These are phyloP conservation scores for Enteromius anoplus DNA, from an alignment of 2,797 vertebrate genomes.

Conservation along the genomic window DNA sequence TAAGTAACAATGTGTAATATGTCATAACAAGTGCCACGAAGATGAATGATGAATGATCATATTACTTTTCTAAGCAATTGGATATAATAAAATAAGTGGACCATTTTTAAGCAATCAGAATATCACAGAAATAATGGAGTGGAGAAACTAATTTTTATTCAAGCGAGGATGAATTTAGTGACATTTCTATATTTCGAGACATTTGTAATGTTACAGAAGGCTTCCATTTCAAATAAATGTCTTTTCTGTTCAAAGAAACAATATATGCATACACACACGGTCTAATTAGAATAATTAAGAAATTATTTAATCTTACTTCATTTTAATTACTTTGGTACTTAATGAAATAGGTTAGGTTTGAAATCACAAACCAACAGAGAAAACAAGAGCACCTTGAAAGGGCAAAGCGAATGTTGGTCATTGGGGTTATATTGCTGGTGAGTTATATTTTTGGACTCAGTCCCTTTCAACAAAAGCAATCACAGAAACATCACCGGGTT, in stretches of 20 bases:
- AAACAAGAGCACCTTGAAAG: not conserved
- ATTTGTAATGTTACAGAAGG: not conserved
- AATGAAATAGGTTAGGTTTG: not conserved
- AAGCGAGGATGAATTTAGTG: not conserved
- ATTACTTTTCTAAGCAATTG: no score
- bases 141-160: not conserved
- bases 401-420: not conserved
- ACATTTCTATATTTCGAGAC: not conserved
- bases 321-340: not conserved
- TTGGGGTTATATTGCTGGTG: not conserved
- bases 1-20: no score
- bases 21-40: no score
- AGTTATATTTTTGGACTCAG: slow-evolving; percentile 20
- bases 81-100: no score
- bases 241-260: not conserved
- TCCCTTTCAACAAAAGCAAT: slow-evolving; percentile 38
- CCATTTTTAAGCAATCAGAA: no score
- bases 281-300: not conserved
- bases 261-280: not conserved
- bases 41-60: no score
- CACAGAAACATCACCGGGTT: not conserved
- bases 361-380: slow-evolving; percentile 7
- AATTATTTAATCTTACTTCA: not conserved
- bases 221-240: not conserved
- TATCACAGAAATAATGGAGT: no score